Percentiles rank a stretch among this genome's conserved stretches.
These are phyloP conservation scores for Motacilla tschutschensis DNA, from an alignment of 2,113 vertebrate species.

Conservation along the genomic window DNA sequence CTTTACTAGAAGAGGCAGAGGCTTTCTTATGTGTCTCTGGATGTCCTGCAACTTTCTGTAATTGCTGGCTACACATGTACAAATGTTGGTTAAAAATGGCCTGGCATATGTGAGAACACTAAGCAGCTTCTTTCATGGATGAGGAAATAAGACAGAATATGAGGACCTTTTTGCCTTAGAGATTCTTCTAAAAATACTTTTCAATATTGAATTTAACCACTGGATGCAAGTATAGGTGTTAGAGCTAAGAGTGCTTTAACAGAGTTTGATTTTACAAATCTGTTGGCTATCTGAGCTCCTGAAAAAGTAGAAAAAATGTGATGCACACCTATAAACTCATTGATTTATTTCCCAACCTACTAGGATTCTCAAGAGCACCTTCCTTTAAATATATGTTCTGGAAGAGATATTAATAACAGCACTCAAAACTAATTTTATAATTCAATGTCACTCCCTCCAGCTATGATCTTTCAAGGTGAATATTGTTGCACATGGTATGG, in stretches of 20 bases:
- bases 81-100: background rate
- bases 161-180: background rate
- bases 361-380: background rate
- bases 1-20: slow-evolving; percentile 8
- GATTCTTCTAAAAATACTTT: background rate
- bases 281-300: background rate
- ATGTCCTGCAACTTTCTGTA: slow-evolving; percentile 4
- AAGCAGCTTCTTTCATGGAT: background rate
- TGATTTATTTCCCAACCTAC: background rate
- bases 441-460: background rate
- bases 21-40: background rate
- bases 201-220: background rate
- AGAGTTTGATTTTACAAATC: background rate
- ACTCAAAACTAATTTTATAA: background rate
- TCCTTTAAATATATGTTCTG: background rate
- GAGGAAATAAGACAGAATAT: background rate
- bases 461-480: background rate
- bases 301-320: background rate
- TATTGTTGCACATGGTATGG: background rate
- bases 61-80: background rate
- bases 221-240: background rate
- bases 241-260: background rate
- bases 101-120: background rate
- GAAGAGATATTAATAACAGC: background rate
- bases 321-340: background rate